phyloP scores from a whole-genome alignment of 2,888 invertebrate species.

The Hipparchia semele region DNA sequence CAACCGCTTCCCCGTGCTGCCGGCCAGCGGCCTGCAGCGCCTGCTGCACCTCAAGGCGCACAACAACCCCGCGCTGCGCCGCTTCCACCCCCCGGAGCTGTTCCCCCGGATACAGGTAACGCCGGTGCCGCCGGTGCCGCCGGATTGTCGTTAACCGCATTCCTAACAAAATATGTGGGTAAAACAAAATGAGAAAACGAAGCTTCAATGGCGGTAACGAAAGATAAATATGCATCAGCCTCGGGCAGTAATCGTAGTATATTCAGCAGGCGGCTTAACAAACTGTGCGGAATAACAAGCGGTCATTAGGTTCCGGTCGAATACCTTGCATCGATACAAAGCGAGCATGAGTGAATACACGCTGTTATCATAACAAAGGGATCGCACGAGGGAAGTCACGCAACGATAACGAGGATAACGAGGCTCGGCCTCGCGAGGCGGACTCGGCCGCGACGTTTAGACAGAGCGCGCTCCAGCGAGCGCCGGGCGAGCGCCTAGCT shows the following conservation, averaged over 20 bases:
- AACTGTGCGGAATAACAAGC: no score
- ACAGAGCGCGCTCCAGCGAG: neutral
- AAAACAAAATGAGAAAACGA: no score
- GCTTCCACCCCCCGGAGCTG: slow-evolving; percentile 93
- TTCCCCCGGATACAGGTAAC: slow-evolving; percentile 90
- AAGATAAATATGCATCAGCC: no score
- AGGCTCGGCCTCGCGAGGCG: no score
- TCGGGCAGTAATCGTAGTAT: no score
- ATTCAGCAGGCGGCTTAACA: no score
- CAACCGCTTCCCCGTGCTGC: slow-evolving; percentile 92
- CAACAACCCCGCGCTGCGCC: slow-evolving; percentile 93
- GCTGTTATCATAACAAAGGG: neutral
- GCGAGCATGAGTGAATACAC: neutral
- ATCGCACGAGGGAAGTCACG: neutral
- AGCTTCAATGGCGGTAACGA: no score
- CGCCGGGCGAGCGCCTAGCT: neutral
- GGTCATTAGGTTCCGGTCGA: no score
- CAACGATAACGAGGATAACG: neutral
- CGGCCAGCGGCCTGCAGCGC: slow-evolving; percentile 90
- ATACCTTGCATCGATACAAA: no score
- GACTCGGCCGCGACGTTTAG: neutral
- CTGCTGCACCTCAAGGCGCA: slow-evolving; percentile 94
- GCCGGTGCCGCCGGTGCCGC: no score
- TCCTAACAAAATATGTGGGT: no score
- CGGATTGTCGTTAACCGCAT: no score